These are phyloP conservation scores for Muntiacus reevesi DNA, from an alignment of 2,113 vertebrate species.

Conservation along the genomic window DNA sequence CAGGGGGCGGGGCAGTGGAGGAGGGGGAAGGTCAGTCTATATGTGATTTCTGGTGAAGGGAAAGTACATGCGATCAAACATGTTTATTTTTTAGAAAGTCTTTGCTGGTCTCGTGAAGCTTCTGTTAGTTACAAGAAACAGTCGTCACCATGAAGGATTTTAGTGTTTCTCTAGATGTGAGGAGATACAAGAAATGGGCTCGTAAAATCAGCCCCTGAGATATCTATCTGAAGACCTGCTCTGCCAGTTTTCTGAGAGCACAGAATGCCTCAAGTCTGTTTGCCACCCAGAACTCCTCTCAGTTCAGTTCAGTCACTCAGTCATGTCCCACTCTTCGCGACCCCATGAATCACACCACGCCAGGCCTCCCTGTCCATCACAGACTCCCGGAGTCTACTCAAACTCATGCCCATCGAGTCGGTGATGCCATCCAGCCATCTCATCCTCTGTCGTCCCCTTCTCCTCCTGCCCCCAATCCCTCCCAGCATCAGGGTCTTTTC, in stretches of 20 bases:
- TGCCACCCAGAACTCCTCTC: background rate
- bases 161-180: background rate
- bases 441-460: too few relatives aligned
- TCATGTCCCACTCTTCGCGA: too few relatives aligned
- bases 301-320: background rate
- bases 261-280: background rate
- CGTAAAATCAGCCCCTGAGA: background rate
- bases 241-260: background rate
- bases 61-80: background rate
- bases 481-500: too few relatives aligned
- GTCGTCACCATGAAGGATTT: background rate
- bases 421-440: too few relatives aligned
- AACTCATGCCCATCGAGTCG: too few relatives aligned
- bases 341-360: too few relatives aligned
- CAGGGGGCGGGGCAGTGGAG: accelerated
- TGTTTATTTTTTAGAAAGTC: background rate
- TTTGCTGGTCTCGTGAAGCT: background rate
- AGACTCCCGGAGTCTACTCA: too few relatives aligned
- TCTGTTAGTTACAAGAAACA: background rate
- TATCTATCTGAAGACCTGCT: background rate
- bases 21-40: background rate
- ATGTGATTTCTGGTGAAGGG: background rate
- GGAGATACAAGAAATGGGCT: background rate
- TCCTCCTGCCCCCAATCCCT: too few relatives aligned
- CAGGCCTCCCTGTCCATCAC: too few relatives aligned